These are phyloP conservation scores for Sitta europaea DNA, from an alignment of 2,113 vertebrate species.

Conservation along the genomic window DNA sequence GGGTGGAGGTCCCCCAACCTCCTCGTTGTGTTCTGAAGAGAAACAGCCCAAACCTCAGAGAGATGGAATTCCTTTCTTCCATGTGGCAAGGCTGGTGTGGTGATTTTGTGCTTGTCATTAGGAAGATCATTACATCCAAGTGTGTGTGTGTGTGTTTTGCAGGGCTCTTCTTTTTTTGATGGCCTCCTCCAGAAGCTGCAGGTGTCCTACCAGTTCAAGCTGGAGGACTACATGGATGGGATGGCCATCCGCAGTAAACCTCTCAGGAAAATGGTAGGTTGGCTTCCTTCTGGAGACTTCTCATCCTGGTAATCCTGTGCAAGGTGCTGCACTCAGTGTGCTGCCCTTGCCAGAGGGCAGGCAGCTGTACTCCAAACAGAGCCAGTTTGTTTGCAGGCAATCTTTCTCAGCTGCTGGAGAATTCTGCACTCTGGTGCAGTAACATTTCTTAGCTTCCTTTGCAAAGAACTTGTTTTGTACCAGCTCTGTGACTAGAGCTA, in stretches of 20 bases:
- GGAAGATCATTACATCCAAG: background rate
- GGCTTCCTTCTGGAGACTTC: background rate
- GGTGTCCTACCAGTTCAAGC: slow-evolving; percentile 89
- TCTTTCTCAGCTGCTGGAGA: background rate
- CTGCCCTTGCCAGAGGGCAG: background rate
- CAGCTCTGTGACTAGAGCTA: background rate
- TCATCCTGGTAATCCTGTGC: background rate
- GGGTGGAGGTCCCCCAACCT: background rate
- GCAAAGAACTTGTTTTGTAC: background rate
- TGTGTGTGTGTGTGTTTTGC: slow-evolving; percentile 5
- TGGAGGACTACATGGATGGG: slow-evolving; percentile 96
- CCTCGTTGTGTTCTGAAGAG: background rate
- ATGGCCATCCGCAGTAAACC: slow-evolving; percentile 92
- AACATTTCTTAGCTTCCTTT: background rate
- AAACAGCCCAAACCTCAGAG: background rate
- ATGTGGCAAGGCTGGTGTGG: background rate
- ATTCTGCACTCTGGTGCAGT: background rate
- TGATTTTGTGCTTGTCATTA: background rate
- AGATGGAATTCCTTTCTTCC: background rate
- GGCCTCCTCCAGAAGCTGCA: slow-evolving; percentile 92
- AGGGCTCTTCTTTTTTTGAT: slow-evolving; percentile 93
- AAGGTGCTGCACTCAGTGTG: background rate
- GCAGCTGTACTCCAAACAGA: background rate
- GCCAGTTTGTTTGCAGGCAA: background rate
- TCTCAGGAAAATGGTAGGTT: slow-evolving; percentile 86